Conservation (phyloP, 2,113 vertebrate species). For the Dasyprocta punctata region DNA sequence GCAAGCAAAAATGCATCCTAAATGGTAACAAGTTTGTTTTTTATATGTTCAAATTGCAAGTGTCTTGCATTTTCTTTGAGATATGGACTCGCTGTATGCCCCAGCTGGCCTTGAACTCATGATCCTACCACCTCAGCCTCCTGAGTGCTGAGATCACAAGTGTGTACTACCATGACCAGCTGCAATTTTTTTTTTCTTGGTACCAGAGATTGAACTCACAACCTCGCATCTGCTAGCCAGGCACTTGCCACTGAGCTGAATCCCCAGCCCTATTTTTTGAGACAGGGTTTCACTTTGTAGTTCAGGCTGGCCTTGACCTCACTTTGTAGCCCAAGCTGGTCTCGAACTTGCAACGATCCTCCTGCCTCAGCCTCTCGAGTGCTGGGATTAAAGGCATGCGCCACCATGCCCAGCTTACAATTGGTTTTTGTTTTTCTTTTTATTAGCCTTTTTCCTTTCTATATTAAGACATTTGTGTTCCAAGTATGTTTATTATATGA, state of each 20-base stretch:
- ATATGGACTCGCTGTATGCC: background rate
- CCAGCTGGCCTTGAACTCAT: background rate
- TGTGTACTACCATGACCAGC: background rate
- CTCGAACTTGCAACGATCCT: no score
- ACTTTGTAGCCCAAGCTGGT: no score
- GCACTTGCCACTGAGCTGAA: no score
- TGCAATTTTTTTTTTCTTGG: background rate
- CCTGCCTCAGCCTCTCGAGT: no score
- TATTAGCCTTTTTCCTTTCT: conserved; percentile 11
- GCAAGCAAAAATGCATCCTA: background rate
- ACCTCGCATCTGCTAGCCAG: no score
- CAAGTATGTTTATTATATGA: background rate
- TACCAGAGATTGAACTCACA: no score
- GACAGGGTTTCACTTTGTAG: no score
- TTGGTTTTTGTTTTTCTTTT: background rate
- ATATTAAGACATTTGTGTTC: conserved; percentile 29
- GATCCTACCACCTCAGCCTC: background rate
- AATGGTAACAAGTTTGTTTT: background rate
- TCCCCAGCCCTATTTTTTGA: no score
- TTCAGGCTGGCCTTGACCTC: no score
- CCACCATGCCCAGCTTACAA: no score
- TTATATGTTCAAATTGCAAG: background rate
- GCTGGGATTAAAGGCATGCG: no score
- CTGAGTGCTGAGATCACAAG: background rate
- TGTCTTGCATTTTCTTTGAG: background rate